phyloP scores from a whole-genome alignment of 2,797 vertebrate species.

The Phrynocephalus forsythii region DNA sequence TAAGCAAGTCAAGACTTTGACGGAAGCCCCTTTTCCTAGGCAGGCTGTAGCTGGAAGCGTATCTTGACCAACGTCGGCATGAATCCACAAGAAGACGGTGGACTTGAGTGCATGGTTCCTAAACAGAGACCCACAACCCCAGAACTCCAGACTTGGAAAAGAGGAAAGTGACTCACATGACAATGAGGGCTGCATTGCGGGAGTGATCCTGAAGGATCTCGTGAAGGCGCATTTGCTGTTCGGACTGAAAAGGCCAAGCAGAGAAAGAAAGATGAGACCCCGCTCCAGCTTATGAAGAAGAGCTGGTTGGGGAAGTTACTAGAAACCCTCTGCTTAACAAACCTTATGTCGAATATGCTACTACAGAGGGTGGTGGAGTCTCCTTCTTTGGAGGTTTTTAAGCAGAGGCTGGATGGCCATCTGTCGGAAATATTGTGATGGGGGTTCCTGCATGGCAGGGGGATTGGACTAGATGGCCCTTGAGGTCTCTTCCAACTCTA shows the following conservation, averaged over 20 bases:
- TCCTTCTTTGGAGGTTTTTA: no score
- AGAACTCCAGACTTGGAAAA: neutral
- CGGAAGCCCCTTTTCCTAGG: neutral
- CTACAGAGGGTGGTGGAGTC: no score
- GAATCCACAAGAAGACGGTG: neutral
- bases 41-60: neutral
- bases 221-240: conserved; percentile 79
- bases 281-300: neutral
- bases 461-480: no score
- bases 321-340: neutral
- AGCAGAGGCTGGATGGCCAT: no score
- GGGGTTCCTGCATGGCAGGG: no score
- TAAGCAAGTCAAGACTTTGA: neutral
- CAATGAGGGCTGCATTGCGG: conserved; percentile 75
- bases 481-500: no score
- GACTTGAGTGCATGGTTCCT: no score
- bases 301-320: neutral
- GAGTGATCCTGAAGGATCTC: conserved; percentile 83
- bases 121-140: neutral
- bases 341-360: neutral
- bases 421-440: no score
- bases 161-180: conserved; percentile 76
- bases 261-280: neutral
- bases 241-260: conserved; percentile 63
- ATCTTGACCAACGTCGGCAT: neutral